phyloP scores from a whole-genome alignment of 2,888 invertebrate species.

The Apoderus coryli region DNA sequence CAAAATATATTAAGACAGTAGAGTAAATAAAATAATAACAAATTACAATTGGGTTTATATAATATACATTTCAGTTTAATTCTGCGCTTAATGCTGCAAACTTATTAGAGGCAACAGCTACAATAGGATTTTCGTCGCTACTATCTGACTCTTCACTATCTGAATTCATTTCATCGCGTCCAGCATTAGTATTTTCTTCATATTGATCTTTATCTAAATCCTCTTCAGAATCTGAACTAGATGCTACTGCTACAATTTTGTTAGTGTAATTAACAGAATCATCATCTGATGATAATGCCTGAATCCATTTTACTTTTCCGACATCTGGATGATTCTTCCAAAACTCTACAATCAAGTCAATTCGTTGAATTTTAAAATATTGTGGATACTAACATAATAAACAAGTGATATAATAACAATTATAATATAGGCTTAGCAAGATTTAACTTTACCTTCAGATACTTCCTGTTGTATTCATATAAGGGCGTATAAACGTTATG shows the following conservation, averaged over 20 bases:
- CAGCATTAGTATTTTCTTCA: conserved; percentile 12
- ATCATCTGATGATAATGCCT: conserved; percentile 36
- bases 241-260: background rate
- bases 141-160: conserved; percentile 13
- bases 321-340: conserved; percentile 48
- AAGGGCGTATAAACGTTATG: too few relatives aligned
- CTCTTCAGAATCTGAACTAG: conserved; percentile 7
- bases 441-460: too few relatives aligned
- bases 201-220: conserved; percentile 14
- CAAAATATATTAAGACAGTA: too few relatives aligned
- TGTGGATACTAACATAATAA: background rate
- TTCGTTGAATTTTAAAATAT: too few relatives aligned
- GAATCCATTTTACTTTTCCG: conserved; percentile 50
- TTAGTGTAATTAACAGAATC: conserved; percentile 16
- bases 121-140: conserved; percentile 13
- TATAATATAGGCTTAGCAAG: background rate
- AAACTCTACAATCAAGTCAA: conserved; percentile 36
- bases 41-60: too few relatives aligned
- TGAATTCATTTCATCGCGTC: conserved; percentile 5
- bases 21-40: too few relatives aligned
- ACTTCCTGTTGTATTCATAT: too few relatives aligned
- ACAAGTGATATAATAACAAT: background rate
- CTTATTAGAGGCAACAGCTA: conserved; percentile 17
- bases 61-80: too few relatives aligned
- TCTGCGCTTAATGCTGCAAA: conserved; percentile 19